Evolutionary conservation across 1,140 invertebrate genomes (phyloP), one percentile per base, ranked within the genome.

Genomic region (Sycophila sp.): DNA sequence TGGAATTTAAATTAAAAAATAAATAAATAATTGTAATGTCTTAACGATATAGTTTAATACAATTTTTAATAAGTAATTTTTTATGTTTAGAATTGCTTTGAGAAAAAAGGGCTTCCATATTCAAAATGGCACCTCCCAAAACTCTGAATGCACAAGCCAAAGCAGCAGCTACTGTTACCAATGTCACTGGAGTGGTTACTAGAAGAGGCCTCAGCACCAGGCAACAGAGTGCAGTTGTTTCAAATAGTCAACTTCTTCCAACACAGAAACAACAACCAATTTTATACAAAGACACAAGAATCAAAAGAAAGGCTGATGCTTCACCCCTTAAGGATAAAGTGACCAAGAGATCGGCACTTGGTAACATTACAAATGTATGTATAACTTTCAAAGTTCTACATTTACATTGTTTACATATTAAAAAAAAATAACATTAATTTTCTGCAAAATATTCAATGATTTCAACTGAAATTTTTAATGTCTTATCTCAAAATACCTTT

Each of bases 331-430:
- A 86, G 55, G 82, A 83, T 4, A 85, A 82, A 82, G 80, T 72
- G 24, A 76, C 77, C n/a, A 94, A 94, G 80, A 85, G 92, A 77
- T 90, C 90, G 63, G 92, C 92, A 2, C 90, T 94, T 76, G 91
- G 91, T 72, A 93, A 94, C 77, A 89, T 94, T 53, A 94, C 92
- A 4, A 94, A 94, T 87, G 91, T 90, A 83, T 80, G 74, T 58
- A 55, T 28, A 55, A 56, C 15, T 51, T 55, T 47, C 45, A 59
- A 51, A 1, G 58, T 36, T 56, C 58, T 49, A 51, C 32, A 28
- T 26, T 70, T 28, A 62, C 1, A 63, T 42, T 13, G 42, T 34
- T 4, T 10, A 49, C 28, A 51, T n/a, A 64, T 51, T 11, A 11
- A 10, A 38, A 66, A 19, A 49, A 22, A 49, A 28, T 8, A 11